Percentiles rank a stretch among this genome's conserved stretches.
These are phyloP conservation scores for Acanthiza pusilla DNA, from an alignment of 2,797 vertebrate species.

Conservation along the genomic window DNA sequence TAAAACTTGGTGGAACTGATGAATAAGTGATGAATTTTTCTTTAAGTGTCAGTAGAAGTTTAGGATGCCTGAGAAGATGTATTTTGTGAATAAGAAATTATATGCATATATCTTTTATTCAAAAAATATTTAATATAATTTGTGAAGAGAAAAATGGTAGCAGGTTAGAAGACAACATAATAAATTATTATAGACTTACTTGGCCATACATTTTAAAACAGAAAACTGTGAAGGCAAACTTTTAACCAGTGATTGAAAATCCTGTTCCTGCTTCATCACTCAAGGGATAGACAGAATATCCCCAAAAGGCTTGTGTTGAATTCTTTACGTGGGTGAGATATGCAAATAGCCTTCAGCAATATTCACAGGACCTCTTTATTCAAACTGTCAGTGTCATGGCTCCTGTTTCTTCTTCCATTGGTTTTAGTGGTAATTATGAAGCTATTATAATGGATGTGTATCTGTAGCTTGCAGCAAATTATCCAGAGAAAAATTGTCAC, in stretches of 20 bases:
- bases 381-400: background rate
- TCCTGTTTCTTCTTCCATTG: background rate
- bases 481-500: background rate
- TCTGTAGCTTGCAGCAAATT: background rate
- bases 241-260: background rate
- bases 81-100: background rate
- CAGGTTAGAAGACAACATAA: background rate
- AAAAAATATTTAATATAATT: background rate
- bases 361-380: background rate
- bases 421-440: slow-evolving; percentile 10
- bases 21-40: background rate
- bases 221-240: background rate
- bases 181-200: background rate
- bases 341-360: background rate
- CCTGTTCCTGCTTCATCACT: background rate
- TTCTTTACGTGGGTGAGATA: slow-evolving; percentile 33
- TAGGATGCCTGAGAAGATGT: background rate
- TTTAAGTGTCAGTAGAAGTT: background rate
- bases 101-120: background rate
- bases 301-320: background rate
- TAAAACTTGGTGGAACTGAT: background rate
- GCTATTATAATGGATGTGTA: background rate
- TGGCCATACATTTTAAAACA: background rate
- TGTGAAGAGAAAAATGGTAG: background rate
- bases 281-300: background rate